Base-by-base conservation (phyloP, 2,113 vertebrate species). In the Gambusia holbrooki region DNA sequence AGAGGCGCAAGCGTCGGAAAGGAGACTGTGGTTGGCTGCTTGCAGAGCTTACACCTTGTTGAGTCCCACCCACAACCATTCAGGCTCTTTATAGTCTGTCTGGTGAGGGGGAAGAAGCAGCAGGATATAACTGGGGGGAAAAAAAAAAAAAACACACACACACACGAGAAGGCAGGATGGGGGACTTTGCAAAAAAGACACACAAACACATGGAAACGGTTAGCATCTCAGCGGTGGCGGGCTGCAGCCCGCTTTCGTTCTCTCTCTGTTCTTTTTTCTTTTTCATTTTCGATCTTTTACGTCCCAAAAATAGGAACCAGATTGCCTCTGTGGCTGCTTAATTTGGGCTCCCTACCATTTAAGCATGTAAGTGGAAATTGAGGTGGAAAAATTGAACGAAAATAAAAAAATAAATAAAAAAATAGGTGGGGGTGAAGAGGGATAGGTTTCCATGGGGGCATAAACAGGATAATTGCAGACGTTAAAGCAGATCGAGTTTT, bases 231-330 rank as follows among this genome's bases (percentile, higher is more conserved):
- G 90, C 84, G 92, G 93, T 91, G 93, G 93, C 91, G 90, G 89
- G 87, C 89, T 88, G 86, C 87, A 81, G 84, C 85, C 77, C 37
- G 45, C 85, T 85, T 73, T 81, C 70, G 83, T 62, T 83, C 62
- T 71, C 70, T 75, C 83, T 90, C 88, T 91, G 82, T 90, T 92
- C 90, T 93, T 88, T 37, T 92, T 84, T 92, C 90, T 89, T 91
- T 91, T 92, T 92, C 84, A 86, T 92, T 92, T 92, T 93, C 79
- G 5, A 85, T 91, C 89, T 93, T 94, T 94, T 92, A 94, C 90
- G 29, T 91, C 89, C 86, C 89, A 88, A 93, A 37, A 92, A 94
- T 93, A 91, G 90, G 92, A 93, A 91, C 89, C 94, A 95, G 92
- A 93, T 93, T 94, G 87, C 83, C 61, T 88, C 89, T 83, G 92